Base-by-base conservation (phyloP, 2,888 invertebrate species). In the Seira ritae region DNA sequence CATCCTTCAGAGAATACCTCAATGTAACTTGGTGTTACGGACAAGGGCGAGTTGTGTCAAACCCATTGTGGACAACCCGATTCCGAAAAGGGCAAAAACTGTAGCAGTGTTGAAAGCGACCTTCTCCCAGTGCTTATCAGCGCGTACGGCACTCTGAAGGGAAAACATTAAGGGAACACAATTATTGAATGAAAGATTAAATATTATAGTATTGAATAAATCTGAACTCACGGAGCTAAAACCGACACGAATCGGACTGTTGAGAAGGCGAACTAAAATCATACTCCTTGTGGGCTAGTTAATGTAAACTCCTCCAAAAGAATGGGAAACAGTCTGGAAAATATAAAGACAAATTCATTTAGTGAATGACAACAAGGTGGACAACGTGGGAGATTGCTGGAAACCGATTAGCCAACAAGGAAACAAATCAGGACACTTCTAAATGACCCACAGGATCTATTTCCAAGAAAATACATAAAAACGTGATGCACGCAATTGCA, bases 41-140 rank as follows among this genome's bases (percentile, higher is more conserved):
- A 62, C 50, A 71, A 72, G 55, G 50, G 82, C 68, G 46, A 85
- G 67, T 24, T 80, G 85, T 31, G 87, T 86, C 6, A 88, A 73
- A 66, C 87, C 85, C 84, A 85, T 86, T n/a, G 87, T 84, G 10
- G 87, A 88, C n/a, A 88, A 31, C 10, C 86, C 85, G 1, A 88
- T 76, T n/a, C 88, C 88, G 68, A 87, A 84, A 20, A 85, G 65
- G 46, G 88, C 88, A 31, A 87, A 80, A 19, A 88, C 70, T 15
- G 86, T 72, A 23, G 87, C 85, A 1, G 87, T 86, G 69, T 85
- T 87, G 55, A 87, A 88, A 8, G 84, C 80, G 8, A 87, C 72
- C 23, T 81, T 87, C 71, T 88, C 88, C 85, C 85, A 86, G 42
- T 84, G 87, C 73, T 79, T 84, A 23, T 81, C 76, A 46, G 75